Evolutionary conservation across 2,797 vertebrate species (phyloP).

Genomic region (Amblyopsis hoosieri): DNA sequence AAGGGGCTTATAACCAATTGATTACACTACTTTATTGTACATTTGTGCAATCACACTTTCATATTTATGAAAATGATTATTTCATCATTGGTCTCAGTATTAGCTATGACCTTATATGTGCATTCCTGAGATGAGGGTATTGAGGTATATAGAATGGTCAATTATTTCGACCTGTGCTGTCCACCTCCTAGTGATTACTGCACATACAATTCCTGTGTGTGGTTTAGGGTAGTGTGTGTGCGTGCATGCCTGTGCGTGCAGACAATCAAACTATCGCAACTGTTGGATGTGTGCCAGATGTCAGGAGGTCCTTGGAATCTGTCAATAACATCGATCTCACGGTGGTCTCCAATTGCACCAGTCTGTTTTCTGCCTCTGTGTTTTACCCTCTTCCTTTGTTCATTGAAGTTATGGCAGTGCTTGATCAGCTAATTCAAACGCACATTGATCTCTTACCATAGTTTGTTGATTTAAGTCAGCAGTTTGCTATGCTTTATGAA

Average conservation of each 20-base stretch:
- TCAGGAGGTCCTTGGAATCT: constrained; percentile 23
- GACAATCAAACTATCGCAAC: constrained; percentile 7
- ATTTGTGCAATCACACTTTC: no score
- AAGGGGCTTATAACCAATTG: no score
- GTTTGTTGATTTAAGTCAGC: constrained; percentile 36
- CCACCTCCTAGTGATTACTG: no score
- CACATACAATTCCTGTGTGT: no score
- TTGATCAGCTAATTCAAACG: constrained; percentile 47
- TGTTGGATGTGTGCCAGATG: constrained; percentile 24
- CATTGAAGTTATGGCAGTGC: background rate
- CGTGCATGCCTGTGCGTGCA: constrained; percentile 3
- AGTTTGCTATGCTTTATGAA: constrained; percentile 26
- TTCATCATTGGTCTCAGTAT: no score
- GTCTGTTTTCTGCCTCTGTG: constrained; percentile 6
- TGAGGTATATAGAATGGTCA: no score
- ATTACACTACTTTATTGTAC: no score
- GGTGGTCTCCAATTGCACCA: constrained; percentile 13
- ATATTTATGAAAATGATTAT: no score
- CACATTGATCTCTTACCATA: constrained; percentile 33
- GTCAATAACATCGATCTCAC: constrained; percentile 35
- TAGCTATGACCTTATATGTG: no score
- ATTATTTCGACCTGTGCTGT: no score
- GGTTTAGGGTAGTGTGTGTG: background rate
- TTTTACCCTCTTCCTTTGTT: background rate
- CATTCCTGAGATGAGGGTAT: no score